Conservation (phyloP, 2,113 vertebrate species). For the Psittacara wagleri region DNA sequence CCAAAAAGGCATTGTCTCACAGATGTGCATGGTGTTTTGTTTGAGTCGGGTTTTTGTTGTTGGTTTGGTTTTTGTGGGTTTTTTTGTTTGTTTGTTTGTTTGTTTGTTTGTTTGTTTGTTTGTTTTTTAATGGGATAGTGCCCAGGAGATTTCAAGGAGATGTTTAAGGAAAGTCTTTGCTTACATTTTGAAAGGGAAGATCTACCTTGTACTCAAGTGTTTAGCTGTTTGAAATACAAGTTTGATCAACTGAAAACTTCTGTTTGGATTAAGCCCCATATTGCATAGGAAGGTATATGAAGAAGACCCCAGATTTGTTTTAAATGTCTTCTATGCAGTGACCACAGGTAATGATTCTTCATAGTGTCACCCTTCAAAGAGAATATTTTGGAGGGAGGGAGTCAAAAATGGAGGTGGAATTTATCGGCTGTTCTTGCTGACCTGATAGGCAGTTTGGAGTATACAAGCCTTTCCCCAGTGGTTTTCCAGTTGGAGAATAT, state of each 20-base stretch:
- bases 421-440: neutral
- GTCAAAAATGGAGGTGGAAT: neutral
- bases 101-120: too few relatives aligned
- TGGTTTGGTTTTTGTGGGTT: neutral
- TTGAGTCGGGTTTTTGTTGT: rapidly evolving
- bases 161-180: neutral
- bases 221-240: neutral
- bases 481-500: neutral
- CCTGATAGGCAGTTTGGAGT: neutral
- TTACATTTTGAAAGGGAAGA: neutral
- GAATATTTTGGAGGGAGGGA: neutral
- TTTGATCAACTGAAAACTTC: neutral
- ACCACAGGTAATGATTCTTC: neutral
- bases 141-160: neutral
- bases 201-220: neutral
- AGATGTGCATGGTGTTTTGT: neutral
- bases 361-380: neutral
- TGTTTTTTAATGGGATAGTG: neutral
- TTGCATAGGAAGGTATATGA: neutral
- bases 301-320: neutral
- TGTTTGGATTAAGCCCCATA: neutral
- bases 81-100: neutral
- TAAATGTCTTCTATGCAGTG: neutral
- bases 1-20: neutral
- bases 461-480: neutral